Conservation (phyloP, 2,888 invertebrate species). For the Oxystoma pomonae region DNA sequence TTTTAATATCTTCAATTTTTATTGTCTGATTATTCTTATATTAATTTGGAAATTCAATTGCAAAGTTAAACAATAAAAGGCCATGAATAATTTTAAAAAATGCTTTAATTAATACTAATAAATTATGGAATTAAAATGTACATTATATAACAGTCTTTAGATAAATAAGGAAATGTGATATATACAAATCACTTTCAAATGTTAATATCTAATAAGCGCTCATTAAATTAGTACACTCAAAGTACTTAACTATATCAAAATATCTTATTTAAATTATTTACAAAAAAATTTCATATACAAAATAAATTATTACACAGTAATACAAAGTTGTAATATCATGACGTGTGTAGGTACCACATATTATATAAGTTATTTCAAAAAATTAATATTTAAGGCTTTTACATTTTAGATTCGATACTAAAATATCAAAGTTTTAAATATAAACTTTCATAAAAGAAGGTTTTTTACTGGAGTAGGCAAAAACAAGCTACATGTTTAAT, state of each 20-base stretch:
- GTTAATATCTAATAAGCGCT: conserved; percentile 48
- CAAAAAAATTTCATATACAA: conserved; percentile 33
- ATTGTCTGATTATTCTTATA: too few species aligned
- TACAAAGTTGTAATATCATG: too few species aligned
- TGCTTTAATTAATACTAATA: conserved; percentile 29
- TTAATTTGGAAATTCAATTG: too few species aligned
- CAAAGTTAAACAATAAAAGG: not conserved
- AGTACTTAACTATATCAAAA: conserved; percentile 23
- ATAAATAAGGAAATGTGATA: conserved; percentile 32
- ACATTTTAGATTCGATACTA: too few species aligned
- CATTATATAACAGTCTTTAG: conserved; percentile 46
- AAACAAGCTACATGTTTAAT: too few species aligned
- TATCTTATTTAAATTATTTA: conserved; percentile 35
- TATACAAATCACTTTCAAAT: conserved; percentile 19
- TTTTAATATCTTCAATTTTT: too few species aligned
- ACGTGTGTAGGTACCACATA: too few species aligned
- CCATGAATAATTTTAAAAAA: conserved; percentile 24
- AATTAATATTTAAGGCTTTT: too few species aligned
- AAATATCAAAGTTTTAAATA: too few species aligned
- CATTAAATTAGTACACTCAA: conserved; percentile 26
- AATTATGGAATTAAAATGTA: conserved; percentile 38
- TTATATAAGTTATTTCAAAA: too few species aligned
- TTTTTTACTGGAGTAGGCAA: too few species aligned
- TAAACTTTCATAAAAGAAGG: too few species aligned
- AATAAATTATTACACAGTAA: conserved; percentile 31